Evolutionary conservation across 2,113 vertebrate species (phyloP).

Genomic region (Myotis lucifugus): DNA sequence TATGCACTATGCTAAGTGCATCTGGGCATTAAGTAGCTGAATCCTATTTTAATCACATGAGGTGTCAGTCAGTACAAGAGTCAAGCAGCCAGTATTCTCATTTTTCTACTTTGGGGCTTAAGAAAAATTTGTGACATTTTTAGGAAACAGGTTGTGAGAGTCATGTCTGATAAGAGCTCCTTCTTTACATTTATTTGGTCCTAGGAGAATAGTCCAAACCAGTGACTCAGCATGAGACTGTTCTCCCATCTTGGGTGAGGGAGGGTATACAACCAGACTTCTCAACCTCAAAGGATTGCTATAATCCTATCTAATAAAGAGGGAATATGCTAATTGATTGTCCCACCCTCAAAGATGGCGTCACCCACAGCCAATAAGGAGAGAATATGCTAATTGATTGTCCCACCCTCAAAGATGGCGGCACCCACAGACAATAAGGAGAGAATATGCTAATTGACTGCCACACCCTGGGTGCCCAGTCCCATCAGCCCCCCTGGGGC

Average conservation of each 20-base stretch:
- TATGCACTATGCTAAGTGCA: neutral
- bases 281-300: neutral
- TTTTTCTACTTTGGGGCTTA: neutral
- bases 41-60: neutral
- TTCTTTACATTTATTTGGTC: neutral
- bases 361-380: too few species aligned
- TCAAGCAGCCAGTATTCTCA: neutral
- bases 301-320: neutral
- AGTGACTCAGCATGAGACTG: neutral
- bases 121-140: neutral
- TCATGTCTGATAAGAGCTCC: neutral
- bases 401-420: too few species aligned
- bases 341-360: too few species aligned
- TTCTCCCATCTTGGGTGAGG: neutral
- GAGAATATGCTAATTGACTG: too few species aligned
- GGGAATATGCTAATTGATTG: too few species aligned
- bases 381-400: too few species aligned
- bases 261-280: neutral
- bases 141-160: neutral
- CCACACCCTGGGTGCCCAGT: too few species aligned
- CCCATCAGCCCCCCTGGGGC: too few species aligned
- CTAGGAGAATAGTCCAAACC: neutral
- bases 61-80: neutral
- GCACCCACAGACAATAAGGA: too few species aligned
- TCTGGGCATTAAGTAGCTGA: neutral